phyloP scores from a whole-genome alignment of 1,140 invertebrate species.

The Oedothorax gibbosus region DNA sequence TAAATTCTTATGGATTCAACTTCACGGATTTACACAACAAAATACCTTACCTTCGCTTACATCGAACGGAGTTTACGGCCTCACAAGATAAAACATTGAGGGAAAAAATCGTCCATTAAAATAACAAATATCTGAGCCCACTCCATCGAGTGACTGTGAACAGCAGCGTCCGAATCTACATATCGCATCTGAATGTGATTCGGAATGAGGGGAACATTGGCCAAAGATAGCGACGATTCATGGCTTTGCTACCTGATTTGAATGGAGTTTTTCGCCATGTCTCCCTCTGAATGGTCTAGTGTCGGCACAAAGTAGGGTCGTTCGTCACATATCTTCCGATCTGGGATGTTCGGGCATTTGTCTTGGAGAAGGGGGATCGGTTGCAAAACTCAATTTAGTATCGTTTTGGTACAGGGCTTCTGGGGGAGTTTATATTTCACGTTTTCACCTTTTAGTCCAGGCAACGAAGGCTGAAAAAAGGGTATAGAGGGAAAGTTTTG shows the following conservation, averaged over 20 bases:
- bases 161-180: conserved; percentile 11
- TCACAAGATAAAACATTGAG: no score
- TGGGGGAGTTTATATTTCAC: no score
- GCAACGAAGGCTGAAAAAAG: no score
- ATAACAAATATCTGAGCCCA: neutral
- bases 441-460: no score
- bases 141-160: neutral
- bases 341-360: conserved; percentile 10
- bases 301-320: conserved; percentile 25
- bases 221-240: conserved; percentile 15
- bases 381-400: neutral
- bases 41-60: no score
- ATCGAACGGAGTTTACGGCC: no score
- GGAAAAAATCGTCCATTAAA: no score
- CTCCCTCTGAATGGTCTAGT: conserved; percentile 21
- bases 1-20: no score
- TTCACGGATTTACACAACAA: no score
- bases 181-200: conserved; percentile 39
- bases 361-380: neutral
- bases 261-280: conserved; percentile 15
- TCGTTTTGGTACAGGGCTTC: no score
- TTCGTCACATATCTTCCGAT: conserved; percentile 28
- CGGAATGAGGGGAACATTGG: neutral
- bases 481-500: no score
- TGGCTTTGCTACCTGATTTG: conserved; percentile 39